Evolutionary conservation across 2,113 vertebrate genomes (phyloP).

Genomic region (Sinosuthora webbiana): DNA sequence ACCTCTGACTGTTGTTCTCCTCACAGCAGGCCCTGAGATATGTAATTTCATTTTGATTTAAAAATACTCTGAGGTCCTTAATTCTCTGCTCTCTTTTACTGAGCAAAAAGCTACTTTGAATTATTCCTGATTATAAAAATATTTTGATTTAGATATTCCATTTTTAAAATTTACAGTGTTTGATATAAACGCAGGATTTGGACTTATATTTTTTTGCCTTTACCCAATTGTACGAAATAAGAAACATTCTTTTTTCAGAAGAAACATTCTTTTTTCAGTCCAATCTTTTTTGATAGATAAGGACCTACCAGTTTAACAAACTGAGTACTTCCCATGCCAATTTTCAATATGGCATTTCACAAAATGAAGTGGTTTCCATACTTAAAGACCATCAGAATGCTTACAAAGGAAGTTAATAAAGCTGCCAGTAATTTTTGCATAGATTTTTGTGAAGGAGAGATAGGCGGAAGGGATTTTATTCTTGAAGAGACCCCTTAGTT

Average conservation of each 20-base stretch:
- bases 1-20: not conserved
- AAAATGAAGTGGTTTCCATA: not conserved
- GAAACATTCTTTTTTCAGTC: not conserved
- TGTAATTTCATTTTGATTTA: not conserved
- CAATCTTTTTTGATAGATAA: not conserved
- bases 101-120: not conserved
- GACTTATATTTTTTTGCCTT: not conserved
- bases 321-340: not conserved
- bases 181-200: not conserved
- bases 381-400: not conserved
- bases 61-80: not conserved
- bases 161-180: not conserved
- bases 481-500: not conserved
- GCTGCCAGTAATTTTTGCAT: not conserved
- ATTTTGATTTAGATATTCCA: not conserved
- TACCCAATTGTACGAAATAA: not conserved
- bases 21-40: not conserved
- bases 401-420: not conserved
- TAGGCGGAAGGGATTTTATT: not conserved
- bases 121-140: not conserved
- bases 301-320: not conserved
- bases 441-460: not conserved
- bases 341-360: not conserved
- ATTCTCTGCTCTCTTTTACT: not conserved
- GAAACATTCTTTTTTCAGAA: not conserved